These are phyloP conservation scores for Sciurus vulgaris DNA, from an alignment of 2,797 vertebrate genomes.

Conservation along the genomic window DNA sequence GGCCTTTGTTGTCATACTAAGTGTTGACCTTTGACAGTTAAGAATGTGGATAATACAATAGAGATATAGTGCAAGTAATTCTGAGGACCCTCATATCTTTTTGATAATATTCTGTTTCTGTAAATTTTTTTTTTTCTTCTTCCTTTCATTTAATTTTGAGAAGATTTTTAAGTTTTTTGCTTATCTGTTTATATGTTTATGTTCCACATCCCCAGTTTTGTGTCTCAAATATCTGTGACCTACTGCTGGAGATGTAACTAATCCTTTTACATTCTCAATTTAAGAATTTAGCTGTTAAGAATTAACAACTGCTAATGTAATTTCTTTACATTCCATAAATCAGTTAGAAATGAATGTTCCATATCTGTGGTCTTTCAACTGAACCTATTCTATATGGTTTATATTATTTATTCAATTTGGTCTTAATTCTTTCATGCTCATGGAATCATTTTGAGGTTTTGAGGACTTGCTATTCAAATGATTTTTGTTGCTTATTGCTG, in stretches of 20 bases:
- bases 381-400: background rate
- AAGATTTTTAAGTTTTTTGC: constrained; percentile 20
- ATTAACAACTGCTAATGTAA: constrained; percentile 43
- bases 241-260: constrained; percentile 41
- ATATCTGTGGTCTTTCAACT: background rate
- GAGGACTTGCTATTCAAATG: constrained; percentile 10
- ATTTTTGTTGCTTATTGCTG: constrained; percentile 22
- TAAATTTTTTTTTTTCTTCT: background rate
- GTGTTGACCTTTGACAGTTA: background rate
- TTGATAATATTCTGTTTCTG: background rate
- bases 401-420: constrained; percentile 52
- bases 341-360: constrained; percentile 46
- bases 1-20: background rate
- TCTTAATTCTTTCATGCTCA: constrained; percentile 40
- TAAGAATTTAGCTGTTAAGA: constrained; percentile 56
- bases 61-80: background rate
- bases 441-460: constrained; percentile 28
- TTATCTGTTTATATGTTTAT: background rate
- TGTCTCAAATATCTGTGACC: constrained; percentile 45
- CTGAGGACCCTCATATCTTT: background rate
- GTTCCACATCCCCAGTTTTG: background rate
- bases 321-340: constrained; percentile 35
- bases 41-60: constrained; percentile 25
- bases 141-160: constrained; percentile 44
- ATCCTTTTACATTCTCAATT: background rate